phyloP scores from a whole-genome alignment of 2,888 invertebrate genomes.

The Frankliniella fusca region DNA sequence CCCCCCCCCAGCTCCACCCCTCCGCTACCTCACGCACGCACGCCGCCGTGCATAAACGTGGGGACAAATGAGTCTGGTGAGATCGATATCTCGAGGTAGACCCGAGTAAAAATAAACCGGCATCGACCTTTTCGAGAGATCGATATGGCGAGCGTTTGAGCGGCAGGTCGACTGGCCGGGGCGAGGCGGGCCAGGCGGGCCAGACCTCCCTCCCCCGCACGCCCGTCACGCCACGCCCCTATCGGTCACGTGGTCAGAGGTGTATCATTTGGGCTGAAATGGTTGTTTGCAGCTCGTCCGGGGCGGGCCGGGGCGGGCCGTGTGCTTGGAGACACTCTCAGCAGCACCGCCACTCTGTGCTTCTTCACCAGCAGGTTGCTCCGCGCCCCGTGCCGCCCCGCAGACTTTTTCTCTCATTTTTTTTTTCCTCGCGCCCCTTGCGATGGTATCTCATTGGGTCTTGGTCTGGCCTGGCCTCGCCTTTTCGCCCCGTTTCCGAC shows the following conservation, averaged over 20 bases:
- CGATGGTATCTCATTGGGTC: too few species aligned
- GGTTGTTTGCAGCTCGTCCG: too few species aligned
- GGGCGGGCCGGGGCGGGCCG: too few species aligned
- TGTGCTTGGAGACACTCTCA: too few species aligned
- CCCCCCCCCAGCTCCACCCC: not conserved
- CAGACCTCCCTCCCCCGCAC: not conserved
- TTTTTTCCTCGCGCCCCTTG: too few species aligned
- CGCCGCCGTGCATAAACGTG: not conserved
- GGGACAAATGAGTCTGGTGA: slow-evolving; percentile 4
- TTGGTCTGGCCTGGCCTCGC: too few species aligned
- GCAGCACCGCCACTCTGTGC: too few species aligned
- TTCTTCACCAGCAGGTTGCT: too few species aligned
- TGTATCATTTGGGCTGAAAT: too few species aligned
- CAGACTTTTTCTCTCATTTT: not conserved
- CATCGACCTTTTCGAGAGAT: slow-evolving; percentile 24
- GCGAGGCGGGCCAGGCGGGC: not conserved
- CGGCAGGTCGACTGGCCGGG: not conserved
- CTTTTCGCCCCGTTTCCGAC: too few species aligned
- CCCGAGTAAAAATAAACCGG: slow-evolving; percentile 12
- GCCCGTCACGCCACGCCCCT: not conserved
- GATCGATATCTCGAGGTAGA: slow-evolving; percentile 17
- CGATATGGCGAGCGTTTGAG: slow-evolving; percentile 24
- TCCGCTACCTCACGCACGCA: not conserved
- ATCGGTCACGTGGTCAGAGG: too few species aligned
- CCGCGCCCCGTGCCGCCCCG: not conserved